Base-by-base conservation (phyloP, 2,888 invertebrate species). In the Fragum fragum region DNA sequence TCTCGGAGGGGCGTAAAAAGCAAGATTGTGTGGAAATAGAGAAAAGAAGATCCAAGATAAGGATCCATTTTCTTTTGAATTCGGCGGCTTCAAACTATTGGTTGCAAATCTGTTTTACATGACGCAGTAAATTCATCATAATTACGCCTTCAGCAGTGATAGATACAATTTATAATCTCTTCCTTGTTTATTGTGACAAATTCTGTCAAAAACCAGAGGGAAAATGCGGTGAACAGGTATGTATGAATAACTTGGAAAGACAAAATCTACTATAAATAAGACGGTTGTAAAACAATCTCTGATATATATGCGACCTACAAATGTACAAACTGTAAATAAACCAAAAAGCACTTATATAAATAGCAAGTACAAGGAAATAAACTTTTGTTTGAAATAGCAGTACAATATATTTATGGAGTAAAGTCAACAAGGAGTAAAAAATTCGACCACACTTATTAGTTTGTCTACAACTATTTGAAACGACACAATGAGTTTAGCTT, bases 131-230 rank as follows among this genome's bases (percentile, higher is more conserved):
- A 47, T 47, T 47, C 47, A 47, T 47, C 47, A 47, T 47, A 47
- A 47, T 47, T n/a, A 47, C 47, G 47, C 47, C 47, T 47, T n/a
- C 47, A 18, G 18, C 14, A 9, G 47, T 47, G 47, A 47, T 14
- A 14, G 47, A 14, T 57, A 57, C 61, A 61, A 61, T 61, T 32
- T 28, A 42, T 66, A 66, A 16, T 21, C 39, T 39, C 66, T 66
- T 66, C 66, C 66, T 66, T 66, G 66, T 42, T 66, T 66, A 42
- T 66, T 42, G 42, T 42, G 36, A 36, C 29, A 42, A 42, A 39
- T 21, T 42, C 42, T 66, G 66, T 42, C 66, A 66, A 39, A 63
- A 39, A 39, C 36, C 23, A 18, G 18, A 36, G 42, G 66, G 36
- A 42, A 14, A 66, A 21, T 42, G 66, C 42, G 66, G 66, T 66